phyloP scores from a whole-genome alignment of 2,113 vertebrate species.

The Otis tarda region DNA sequence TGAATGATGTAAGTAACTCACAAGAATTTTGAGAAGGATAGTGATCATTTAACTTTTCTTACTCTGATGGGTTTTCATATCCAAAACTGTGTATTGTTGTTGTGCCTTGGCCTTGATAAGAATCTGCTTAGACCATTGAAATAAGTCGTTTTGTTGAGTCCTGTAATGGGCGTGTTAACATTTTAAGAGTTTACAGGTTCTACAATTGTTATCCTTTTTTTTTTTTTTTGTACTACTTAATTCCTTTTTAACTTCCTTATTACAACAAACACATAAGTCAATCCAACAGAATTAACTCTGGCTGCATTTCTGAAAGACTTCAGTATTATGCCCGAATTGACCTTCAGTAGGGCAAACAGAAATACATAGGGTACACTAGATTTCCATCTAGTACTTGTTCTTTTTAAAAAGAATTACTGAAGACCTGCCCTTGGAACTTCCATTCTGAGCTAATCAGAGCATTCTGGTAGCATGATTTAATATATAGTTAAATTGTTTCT shows the following conservation, averaged over 20 bases:
- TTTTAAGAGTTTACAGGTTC: neutral
- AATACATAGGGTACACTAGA: neutral
- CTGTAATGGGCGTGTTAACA: neutral
- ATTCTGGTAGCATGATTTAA: neutral
- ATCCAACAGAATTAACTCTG: neutral
- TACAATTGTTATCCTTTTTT: neutral
- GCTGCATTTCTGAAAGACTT: neutral
- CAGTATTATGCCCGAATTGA: fast-evolving
- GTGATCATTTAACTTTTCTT: neutral
- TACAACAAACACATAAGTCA: neutral
- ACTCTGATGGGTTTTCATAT: neutral
- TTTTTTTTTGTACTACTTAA: neutral
- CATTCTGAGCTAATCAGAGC: neutral
- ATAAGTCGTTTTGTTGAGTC: neutral
- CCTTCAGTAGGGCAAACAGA: neutral
- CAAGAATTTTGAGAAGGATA: neutral
- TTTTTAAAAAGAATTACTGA: neutral
- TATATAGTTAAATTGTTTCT: neutral
- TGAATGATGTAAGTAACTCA: neutral
- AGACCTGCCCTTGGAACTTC: neutral
- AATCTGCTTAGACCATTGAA: neutral
- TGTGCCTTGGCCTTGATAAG: neutral
- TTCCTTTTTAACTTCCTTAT: neutral
- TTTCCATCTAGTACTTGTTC: neutral
- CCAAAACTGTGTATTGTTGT: neutral